A percentile compares a stretch with the other conserved stretches of the same genome.
These are phyloP conservation scores for Temnothorax rugatulus DNA, from an alignment of 2,888 invertebrate species.

Conservation along the genomic window DNA sequence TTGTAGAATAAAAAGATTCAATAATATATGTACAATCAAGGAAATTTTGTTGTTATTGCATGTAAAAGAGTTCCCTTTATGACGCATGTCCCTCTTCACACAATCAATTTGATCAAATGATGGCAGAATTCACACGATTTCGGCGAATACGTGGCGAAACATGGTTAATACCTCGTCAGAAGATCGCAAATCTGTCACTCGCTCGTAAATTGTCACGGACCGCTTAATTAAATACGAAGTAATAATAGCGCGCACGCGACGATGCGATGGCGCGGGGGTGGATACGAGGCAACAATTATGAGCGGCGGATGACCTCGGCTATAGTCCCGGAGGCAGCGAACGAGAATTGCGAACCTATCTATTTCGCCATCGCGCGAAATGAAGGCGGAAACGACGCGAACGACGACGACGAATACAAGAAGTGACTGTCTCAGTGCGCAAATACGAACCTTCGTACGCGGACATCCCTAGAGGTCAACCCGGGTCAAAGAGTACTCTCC, in stretches of 20 bases:
- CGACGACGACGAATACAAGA: slow-evolving; percentile 15
- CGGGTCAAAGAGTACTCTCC: slow-evolving; percentile 78
- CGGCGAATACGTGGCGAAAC: not conserved
- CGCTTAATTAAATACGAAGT: slow-evolving; percentile 77
- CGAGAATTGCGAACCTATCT: slow-evolving; percentile 52
- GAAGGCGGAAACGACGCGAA: slow-evolving; percentile 42
- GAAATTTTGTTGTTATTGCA: not conserved
- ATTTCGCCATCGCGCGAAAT: slow-evolving; percentile 49
- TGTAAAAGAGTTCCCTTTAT: not conserved
- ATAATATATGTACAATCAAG: not conserved
- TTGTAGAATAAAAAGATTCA: not conserved
- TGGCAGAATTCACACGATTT: not conserved
- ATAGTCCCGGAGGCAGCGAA: slow-evolving; percentile 60
- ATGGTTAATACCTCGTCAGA: not conserved
- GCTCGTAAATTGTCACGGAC: slow-evolving; percentile 64
- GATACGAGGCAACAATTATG: slow-evolving; percentile 77
- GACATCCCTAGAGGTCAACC: slow-evolving; percentile 75
- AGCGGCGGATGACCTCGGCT: slow-evolving; percentile 76
- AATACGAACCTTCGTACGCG: slow-evolving; percentile 71
- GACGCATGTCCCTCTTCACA: too few relatives aligned
- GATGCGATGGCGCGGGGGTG: slow-evolving; percentile 74
- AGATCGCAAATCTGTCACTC: slow-evolving; percentile 39
- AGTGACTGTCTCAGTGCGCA: slow-evolving; percentile 64
- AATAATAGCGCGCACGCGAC: slow-evolving; percentile 70
- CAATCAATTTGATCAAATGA: not conserved